Percentiles rank a stretch among this genome's conserved stretches.
Evolutionary conservation across 2,888 invertebrate species (phyloP).

Genomic region (Machimus atricapillus): DNA sequence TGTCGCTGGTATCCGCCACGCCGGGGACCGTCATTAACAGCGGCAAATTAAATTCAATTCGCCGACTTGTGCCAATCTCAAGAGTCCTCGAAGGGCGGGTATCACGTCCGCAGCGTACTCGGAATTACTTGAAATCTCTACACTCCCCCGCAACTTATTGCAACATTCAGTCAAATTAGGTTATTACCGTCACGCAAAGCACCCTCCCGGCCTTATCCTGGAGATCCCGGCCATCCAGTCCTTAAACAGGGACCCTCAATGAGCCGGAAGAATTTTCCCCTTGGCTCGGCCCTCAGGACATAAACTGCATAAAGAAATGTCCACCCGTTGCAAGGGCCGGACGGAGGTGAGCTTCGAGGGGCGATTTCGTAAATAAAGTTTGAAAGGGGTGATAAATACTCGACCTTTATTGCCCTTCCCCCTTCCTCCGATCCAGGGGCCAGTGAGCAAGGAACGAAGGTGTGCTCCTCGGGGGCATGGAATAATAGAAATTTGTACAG

Average conservation of each 20-base stretch:
- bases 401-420: not conserved
- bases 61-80: not conserved
- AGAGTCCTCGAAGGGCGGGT: not conserved
- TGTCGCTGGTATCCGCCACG: not conserved
- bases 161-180: constrained; percentile 21
- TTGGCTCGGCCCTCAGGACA: not conserved
- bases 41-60: constrained; percentile 45
- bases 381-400: constrained; percentile 23
- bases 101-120: not conserved
- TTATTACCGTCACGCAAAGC: constrained; percentile 35
- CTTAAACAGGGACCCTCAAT: not conserved
- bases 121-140: constrained; percentile 1
- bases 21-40: constrained; percentile 36
- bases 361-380: constrained; percentile 28
- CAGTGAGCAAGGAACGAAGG: not conserved
- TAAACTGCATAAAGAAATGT: constrained; percentile 34
- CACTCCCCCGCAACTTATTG: not conserved
- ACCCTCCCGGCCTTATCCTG: not conserved
- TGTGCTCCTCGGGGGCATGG: not conserved
- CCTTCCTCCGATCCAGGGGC: too few relatives aligned
- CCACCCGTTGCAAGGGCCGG: not conserved
- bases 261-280: constrained; percentile 19
- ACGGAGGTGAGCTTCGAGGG: constrained; percentile 3
- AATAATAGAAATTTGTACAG: not conserved
- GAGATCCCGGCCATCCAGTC: not conserved